A percentile compares a stretch with the other conserved stretches of the same genome.
Conservation (phyloP, 2,113 vertebrate species). For the Calidris pygmaea region DNA sequence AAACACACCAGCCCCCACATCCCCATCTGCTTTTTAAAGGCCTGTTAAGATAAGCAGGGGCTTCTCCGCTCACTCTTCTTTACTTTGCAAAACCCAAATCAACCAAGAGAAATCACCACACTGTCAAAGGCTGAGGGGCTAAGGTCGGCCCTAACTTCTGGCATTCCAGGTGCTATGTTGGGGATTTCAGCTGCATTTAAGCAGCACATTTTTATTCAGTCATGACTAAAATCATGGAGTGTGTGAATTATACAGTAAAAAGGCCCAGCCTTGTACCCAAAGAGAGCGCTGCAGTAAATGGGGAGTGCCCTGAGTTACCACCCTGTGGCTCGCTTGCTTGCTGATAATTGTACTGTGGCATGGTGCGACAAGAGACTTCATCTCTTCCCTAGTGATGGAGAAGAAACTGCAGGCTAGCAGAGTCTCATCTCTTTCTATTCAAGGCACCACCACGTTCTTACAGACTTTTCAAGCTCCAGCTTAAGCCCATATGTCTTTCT, state of each 20-base stretch:
- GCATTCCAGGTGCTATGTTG: background rate
- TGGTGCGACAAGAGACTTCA: background rate
- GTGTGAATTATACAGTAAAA: background rate
- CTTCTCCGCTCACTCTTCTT: background rate
- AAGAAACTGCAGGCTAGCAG: background rate
- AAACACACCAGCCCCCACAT: constrained; percentile 10
- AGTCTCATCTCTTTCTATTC: background rate
- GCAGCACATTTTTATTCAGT: background rate
- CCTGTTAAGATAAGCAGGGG: background rate
- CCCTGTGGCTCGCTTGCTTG: rapidly evolving
- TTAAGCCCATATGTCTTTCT: background rate
- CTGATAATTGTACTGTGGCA: background rate
- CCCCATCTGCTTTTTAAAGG: constrained; percentile 54
- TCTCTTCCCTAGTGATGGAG: background rate
- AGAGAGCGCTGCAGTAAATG: background rate
- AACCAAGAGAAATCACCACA: background rate
- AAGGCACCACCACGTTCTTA: background rate
- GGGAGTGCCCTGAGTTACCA: background rate
- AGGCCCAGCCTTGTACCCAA: background rate
- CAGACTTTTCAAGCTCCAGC: background rate
- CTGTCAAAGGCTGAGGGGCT: background rate
- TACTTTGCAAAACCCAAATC: background rate
- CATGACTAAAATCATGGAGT: background rate
- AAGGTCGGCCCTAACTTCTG: background rate
- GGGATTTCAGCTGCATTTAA: background rate